Conservation (phyloP, 1,140 invertebrate genomes). For the Pogonus chalceus region DNA sequence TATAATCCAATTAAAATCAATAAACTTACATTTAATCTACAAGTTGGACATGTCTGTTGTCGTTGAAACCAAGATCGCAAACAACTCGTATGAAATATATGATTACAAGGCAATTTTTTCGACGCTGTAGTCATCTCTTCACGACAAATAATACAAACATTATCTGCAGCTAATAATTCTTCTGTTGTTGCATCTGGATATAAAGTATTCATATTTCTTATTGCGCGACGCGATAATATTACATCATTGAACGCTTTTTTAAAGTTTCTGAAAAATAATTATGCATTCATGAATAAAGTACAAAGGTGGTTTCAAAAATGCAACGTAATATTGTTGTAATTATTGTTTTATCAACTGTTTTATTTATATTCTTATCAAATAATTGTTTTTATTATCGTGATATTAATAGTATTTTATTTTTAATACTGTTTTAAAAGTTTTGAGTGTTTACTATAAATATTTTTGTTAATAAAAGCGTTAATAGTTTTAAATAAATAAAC, state of each 20-base stretch:
- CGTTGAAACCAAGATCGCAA: constrained; percentile 99
- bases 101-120: constrained; percentile 98
- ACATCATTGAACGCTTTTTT: constrained; percentile 98
- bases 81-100: constrained; percentile 98
- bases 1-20: background rate
- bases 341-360: too few species aligned
- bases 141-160: constrained; percentile 98
- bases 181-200: constrained; percentile 94
- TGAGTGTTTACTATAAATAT: too few species aligned
- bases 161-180: constrained; percentile 88
- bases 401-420: too few species aligned
- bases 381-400: too few species aligned
- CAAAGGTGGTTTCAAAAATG: too few species aligned
- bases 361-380: too few species aligned
- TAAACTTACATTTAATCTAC: constrained; percentile 65
- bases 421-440: too few species aligned
- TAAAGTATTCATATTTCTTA: constrained; percentile 95
- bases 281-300: too few species aligned
- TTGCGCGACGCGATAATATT: constrained; percentile 89
- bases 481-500: too few species aligned
- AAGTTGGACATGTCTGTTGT: constrained; percentile 99
- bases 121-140: constrained; percentile 83
- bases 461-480: background rate
- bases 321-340: too few species aligned
- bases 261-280: constrained; percentile 61